Evolutionary conservation across 2,888 invertebrate genomes (phyloP), one percentile per base, ranked within the genome.

Genomic region (Anthoptus insignis): DNA sequence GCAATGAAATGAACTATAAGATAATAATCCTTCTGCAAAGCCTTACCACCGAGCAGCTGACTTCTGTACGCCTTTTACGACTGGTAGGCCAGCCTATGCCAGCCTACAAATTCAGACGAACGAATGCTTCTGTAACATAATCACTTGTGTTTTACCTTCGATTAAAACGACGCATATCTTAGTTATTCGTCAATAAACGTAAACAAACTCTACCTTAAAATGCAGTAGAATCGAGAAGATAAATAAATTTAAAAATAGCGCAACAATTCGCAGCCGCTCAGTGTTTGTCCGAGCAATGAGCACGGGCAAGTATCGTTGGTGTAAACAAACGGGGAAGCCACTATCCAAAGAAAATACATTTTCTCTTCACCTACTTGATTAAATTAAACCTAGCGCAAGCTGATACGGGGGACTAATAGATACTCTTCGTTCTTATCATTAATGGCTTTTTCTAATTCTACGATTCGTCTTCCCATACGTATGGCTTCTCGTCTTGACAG

Each of bases 321-420:
- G 53, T 54, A 54, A 54, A 54, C 37, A 54, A 34, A 37, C 22
- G 21, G 53, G 9, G 53, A 37, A 54, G 37, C 34, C 19, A 34
- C 52, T 54, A 54, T 22, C 29, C 37, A 8, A 22, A 37, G 53
- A 54, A 54, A 54, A 54, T 22, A 58, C 58, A 47, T 58, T 58
- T 58, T 16, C 58, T 19, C 42, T 42, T 42, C 19, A 19, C 19
- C 22, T 54, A 45, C 32, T 24, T 45, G 47, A 58, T 58, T 45
- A 58, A 58, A 58, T 58, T 34, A 47, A 58, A 45, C 22, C 45
- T 21, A 58, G 32, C 29, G 32, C 14, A 39, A 19, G 16, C 11
- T 21, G 22, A 34, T 21, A 45, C 58, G 32, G 47, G 22, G 45
- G 19, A 29, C 42, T 45, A n/a, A 47, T 47, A 47, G 32, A 22